A percentile compares a stretch with the other conserved stretches of the same genome.
Evolutionary conservation across 2,113 vertebrate species (phyloP).

Genomic region (Helogale parvula): DNA sequence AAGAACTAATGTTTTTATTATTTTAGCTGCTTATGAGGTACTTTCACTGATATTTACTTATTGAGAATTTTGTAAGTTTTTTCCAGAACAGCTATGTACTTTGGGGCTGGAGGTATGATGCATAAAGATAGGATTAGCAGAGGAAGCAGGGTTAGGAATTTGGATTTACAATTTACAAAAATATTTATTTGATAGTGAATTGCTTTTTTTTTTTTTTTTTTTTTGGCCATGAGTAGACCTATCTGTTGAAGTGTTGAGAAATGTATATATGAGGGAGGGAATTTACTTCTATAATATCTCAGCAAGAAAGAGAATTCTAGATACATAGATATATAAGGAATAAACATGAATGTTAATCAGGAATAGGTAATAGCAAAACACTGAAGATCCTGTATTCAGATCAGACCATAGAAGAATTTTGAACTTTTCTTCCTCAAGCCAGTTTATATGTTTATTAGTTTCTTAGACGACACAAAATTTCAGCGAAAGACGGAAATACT

Average conservation of each 20-base stretch:
- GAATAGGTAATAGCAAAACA: not conserved
- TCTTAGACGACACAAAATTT: not conserved
- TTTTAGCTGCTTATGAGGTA: not conserved
- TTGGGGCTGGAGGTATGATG: not conserved
- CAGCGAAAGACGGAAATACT: not conserved
- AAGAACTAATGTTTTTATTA: not conserved
- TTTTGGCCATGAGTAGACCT: not conserved
- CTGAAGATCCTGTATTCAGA: not conserved
- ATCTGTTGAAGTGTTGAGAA: not conserved
- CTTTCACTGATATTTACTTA: not conserved
- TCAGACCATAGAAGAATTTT: not conserved
- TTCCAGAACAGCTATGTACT: not conserved
- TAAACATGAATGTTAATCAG: not conserved
- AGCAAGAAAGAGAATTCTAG: not conserved
- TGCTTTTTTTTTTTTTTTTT: not conserved
- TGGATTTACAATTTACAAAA: conserved; percentile 44
- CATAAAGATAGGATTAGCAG: not conserved
- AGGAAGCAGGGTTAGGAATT: not conserved
- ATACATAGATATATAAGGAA: not conserved
- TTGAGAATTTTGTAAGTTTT: not conserved
- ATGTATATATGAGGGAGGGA: not conserved
- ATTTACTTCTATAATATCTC: conserved; percentile 3
- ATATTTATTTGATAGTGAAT: not conserved
- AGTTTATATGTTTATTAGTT: not conserved
- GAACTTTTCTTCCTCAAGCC: not conserved